Base-by-base conservation (phyloP, 2,113 vertebrate genomes). In the Leucopsar rothschildi region DNA sequence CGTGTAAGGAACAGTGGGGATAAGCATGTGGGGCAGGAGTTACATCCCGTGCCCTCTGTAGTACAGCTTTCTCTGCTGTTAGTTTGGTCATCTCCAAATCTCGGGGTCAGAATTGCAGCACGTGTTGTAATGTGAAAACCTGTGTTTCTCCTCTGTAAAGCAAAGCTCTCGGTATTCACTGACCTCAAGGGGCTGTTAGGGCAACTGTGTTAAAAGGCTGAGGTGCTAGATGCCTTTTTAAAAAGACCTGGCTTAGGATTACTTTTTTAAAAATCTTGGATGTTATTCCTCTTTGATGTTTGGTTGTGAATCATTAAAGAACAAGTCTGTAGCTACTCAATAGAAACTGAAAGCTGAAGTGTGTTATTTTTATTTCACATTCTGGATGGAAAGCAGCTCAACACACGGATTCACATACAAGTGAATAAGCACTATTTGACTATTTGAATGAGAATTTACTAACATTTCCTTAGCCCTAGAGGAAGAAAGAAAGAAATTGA, bases 241-340 rank as follows among this genome's bases (percentile, higher is more conserved):
- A 11, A 23, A 81, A 75, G 33, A 82, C 57, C 50, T 90, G 70
- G 79, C 2, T 73, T 69, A 76, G 59, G 49, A 80, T 86, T 90
- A 63, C 50, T 64, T 93, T 95, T 88, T 78, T 2, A 12, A 64
- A 33, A 15, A 2, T 27, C 82, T 79, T 82, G 49, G 68, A 85
- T 92, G 93, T 96, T 94, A 64, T 4, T 95, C 75, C 78, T 94
- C 84, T 91, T 93, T 82, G 86, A 70, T 91, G 86, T 91, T 95
- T 82, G 94, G 84, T 92, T 92, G 93, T 92, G 82, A 87, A 92
- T 93, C 91, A 92, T 95, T 95, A 92, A 92, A 95, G 87, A 81
- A 92, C 2, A 77, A 95, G 87, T 86, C 91, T 78, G 57, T 84
- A 90, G 89, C 87, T 92, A 63, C 78, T 95, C 81, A 90, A 50